Evolutionary conservation across 2,888 invertebrate genomes (phyloP).

Genomic region (Nemoura dubitans): DNA sequence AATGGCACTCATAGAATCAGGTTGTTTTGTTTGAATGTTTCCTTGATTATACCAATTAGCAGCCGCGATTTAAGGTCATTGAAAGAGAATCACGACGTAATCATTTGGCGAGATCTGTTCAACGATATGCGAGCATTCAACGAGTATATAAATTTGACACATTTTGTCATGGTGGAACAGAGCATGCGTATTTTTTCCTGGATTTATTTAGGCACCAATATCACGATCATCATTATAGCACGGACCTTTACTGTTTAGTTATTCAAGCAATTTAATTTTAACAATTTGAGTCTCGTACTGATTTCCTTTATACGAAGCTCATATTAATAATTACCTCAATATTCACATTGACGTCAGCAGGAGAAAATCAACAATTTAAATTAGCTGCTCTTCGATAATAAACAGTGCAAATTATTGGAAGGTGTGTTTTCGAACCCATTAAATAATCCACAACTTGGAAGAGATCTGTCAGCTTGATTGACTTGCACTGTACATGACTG

Average conservation of each 20-base stretch:
- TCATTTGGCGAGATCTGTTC: no score
- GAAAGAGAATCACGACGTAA: neutral
- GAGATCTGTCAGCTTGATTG: neutral
- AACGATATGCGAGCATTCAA: no score
- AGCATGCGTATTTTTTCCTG: no score
- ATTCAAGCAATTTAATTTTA: no score
- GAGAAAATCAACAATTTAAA: neutral
- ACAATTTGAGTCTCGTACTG: no score
- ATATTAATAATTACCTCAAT: no score
- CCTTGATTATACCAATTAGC: neutral
- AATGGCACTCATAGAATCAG: neutral
- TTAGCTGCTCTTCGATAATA: neutral
- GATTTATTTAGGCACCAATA: no score
- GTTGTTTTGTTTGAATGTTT: neutral
- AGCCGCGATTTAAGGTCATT: neutral
- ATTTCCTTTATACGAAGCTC: no score
- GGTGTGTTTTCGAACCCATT: neutral
- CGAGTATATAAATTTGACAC: no score
- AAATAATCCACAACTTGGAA: neutral
- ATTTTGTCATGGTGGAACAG: no score
- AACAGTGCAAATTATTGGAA: neutral
- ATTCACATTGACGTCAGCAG: neutral
- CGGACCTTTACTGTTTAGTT: no score
- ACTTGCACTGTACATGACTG: neutral
- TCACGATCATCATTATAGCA: no score